Percentiles rank a stretch among this genome's conserved stretches.
phyloP scores from a whole-genome alignment of 2,113 vertebrate species.

The Laticauda laticaudata region DNA sequence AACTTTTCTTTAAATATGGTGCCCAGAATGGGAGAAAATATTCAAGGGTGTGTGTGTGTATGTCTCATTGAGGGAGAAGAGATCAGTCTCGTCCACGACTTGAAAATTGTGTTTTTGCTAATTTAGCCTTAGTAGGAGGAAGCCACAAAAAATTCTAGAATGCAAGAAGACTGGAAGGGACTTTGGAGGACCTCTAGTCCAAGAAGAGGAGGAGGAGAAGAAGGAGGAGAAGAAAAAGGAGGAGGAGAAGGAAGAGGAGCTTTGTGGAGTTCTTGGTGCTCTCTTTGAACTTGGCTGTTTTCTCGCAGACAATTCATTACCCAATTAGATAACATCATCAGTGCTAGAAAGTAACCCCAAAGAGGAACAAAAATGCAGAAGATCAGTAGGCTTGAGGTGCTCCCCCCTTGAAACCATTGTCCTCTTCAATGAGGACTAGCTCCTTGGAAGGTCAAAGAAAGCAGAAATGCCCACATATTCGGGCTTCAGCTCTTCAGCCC shows the following conservation, averaged over 20 bases:
- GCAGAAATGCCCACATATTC: not conserved
- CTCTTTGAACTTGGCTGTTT: no score
- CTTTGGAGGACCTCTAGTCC: no score
- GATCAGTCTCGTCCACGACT: not conserved
- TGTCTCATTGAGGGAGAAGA: not conserved
- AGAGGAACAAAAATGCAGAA: not conserved
- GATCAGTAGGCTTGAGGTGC: not conserved
- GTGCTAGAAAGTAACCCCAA: not conserved
- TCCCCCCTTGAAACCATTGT: not conserved
- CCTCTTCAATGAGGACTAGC: not conserved
- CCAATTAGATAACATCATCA: no score
- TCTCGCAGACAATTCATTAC: no score
- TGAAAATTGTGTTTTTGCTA: not conserved
- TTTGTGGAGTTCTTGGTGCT: no score
- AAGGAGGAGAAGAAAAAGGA: no score
- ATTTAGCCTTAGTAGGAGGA: not conserved
- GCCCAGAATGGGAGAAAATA: not conserved
- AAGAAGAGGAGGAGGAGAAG: no score
- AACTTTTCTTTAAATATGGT: not conserved
- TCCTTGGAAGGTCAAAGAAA: not conserved
- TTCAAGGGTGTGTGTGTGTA: not conserved
- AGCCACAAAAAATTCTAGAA: not conserved
- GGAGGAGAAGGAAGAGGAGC: no score
- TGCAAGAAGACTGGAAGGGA: no score
- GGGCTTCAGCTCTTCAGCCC: no score